A percentile compares a stretch with the other conserved stretches of the same genome.
Conservation (phyloP, 2,888 invertebrate species). For the Orchesellides sinensis region DNA sequence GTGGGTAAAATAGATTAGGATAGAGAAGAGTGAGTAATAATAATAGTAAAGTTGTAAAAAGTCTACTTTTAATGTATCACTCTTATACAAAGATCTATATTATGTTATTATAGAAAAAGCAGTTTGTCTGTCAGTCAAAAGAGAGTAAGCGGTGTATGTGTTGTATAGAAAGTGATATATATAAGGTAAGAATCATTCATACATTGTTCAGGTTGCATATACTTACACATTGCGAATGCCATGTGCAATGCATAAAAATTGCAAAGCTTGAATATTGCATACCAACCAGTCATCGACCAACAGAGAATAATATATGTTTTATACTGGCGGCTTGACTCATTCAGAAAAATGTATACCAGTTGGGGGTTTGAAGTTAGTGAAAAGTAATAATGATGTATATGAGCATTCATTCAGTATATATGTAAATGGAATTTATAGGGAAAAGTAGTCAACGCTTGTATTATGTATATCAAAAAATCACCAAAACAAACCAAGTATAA, state of each 20-base stretch:
- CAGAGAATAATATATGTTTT: too few relatives aligned
- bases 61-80: conserved; percentile 5
- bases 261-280: not conserved
- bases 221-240: not conserved
- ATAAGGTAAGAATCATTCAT: not conserved
- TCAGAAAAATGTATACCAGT: too few relatives aligned
- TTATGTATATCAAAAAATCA: too few relatives aligned
- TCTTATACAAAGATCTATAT: not conserved
- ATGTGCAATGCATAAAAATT: not conserved
- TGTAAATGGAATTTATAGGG: too few relatives aligned
- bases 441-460: too few relatives aligned
- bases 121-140: conserved; percentile 10
- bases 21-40: conserved; percentile 9
- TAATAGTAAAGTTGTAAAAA: conserved; percentile 13
- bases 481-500: too few relatives aligned
- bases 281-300: not conserved
- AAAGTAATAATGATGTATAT: too few relatives aligned
- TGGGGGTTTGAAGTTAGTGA: too few relatives aligned
- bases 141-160: not conserved
- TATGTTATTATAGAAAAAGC: conserved; percentile 1
- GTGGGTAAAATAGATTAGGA: conserved; percentile 15
- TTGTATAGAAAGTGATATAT: too few relatives aligned
- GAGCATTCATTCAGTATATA: too few relatives aligned
- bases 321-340: too few relatives aligned
- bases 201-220: not conserved